phyloP scores from a whole-genome alignment of 2,797 vertebrate species.

The Cyclura pinguis region DNA sequence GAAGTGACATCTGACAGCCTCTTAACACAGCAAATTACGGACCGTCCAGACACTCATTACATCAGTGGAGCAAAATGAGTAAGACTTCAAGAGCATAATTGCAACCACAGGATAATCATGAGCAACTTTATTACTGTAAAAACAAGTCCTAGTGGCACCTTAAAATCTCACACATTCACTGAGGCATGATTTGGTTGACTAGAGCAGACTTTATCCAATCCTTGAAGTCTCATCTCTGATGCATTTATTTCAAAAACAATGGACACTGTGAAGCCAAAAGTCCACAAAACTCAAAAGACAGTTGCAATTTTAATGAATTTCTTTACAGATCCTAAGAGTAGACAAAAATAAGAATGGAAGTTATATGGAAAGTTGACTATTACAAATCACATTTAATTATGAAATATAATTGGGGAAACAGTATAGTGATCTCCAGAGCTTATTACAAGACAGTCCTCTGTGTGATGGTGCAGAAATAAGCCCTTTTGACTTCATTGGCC shows the following conservation, averaged over 20 bases:
- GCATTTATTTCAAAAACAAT: no score
- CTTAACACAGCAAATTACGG: conserved; percentile 15
- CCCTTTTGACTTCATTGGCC: no score
- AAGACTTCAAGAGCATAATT: conserved; percentile 4
- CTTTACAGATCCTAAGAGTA: not conserved
- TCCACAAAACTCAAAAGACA: not conserved
- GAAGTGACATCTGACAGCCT: not conserved
- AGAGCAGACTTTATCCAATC: no score
- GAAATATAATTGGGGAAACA: no score
- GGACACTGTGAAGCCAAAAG: not conserved
- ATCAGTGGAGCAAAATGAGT: not conserved
- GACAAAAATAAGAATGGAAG: not conserved
- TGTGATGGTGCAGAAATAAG: no score
- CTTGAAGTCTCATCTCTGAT: not conserved
- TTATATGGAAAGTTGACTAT: not conserved
- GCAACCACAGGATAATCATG: conserved; percentile 12
- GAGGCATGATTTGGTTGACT: not conserved
- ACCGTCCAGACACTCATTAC: not conserved
- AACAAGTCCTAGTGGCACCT: not conserved
- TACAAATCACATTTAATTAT: not conserved
- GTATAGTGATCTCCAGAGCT: not conserved
- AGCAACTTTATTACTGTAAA: not conserved
- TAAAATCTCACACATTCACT: not conserved
- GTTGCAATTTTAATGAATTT: not conserved
- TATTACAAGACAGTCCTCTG: no score